These are phyloP conservation scores for Eupristina koningsbergeri DNA, from an alignment of 1,140 invertebrate genomes.

Conservation along the genomic window DNA sequence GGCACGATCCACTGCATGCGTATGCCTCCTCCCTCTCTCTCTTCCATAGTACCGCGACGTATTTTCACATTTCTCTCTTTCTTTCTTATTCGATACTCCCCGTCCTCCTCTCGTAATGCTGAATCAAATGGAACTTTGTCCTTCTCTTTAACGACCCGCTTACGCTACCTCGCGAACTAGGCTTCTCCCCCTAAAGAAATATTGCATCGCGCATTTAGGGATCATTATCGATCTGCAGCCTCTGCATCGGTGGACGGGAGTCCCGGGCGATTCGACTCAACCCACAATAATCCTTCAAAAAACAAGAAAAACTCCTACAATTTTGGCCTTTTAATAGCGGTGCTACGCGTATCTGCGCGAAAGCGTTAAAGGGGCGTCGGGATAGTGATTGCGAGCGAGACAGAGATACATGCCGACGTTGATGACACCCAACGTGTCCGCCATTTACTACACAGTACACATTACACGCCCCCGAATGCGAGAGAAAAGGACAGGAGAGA, in stretches of 20 bases:
- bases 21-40: constrained; percentile 47
- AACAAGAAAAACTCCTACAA: neutral
- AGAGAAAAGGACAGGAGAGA: neutral
- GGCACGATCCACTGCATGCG: neutral
- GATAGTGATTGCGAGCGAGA: neutral
- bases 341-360: too few species aligned
- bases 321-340: neutral
- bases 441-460: neutral
- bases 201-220: neutral
- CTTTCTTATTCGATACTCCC: neutral
- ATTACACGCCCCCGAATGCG: constrained; percentile 24
- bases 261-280: too few species aligned
- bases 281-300: too few species aligned
- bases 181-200: neutral
- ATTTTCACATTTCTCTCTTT: neutral
- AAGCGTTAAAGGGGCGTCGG: neutral
- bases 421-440: constrained; percentile 32
- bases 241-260: too few species aligned
- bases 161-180: neutral
- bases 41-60: neutral
- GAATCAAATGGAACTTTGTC: constrained; percentile 1
- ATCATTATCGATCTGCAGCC: neutral
- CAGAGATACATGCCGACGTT: neutral
- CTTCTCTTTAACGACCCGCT: neutral
- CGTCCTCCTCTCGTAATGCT: neutral